A percentile compares a stretch with the other conserved stretches of the same genome.
Evolutionary conservation across 2,797 vertebrate genomes (phyloP).

Genomic region (Danio aesculapii): DNA sequence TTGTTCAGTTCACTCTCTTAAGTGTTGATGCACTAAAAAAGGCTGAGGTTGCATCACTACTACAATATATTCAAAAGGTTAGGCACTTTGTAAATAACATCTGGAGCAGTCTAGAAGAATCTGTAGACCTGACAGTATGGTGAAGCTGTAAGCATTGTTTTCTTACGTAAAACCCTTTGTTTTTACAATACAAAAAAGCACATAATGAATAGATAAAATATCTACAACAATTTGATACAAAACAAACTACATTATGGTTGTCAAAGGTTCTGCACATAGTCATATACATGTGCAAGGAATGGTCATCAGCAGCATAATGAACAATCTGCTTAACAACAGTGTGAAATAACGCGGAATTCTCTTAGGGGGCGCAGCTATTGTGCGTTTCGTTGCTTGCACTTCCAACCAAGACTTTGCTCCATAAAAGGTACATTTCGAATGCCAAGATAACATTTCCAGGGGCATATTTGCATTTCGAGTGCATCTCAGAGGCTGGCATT

Average conservation of each 20-base stretch:
- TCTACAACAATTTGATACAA: conserved; percentile 76
- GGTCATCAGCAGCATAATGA: conserved; percentile 63
- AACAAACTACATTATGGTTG: conserved; percentile 69
- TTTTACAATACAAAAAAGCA: conserved; percentile 78
- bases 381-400: not conserved
- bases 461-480: conserved; percentile 39
- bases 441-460: conserved; percentile 26
- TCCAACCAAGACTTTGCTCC: not conserved
- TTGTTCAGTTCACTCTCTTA: conserved; percentile 55
- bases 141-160: conserved; percentile 74
- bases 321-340: conserved; percentile 24
- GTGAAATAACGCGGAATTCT: conserved; percentile 35
- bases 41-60: conserved; percentile 80
- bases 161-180: conserved; percentile 72
- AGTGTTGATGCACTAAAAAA: conserved; percentile 77
- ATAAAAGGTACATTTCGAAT: conserved; percentile 16
- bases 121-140: conserved; percentile 82
- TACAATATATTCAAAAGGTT: conserved; percentile 87
- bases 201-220: conserved; percentile 80
- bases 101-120: conserved; percentile 83
- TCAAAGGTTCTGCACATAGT: conserved; percentile 66
- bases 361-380: not conserved
- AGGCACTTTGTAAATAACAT: conserved; percentile 95
- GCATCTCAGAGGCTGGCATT: conserved; percentile 16
- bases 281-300: conserved; percentile 57